Evolutionary conservation across 2,888 invertebrate genomes (phyloP).

Genomic region (Ornithoptera alexandrae): DNA sequence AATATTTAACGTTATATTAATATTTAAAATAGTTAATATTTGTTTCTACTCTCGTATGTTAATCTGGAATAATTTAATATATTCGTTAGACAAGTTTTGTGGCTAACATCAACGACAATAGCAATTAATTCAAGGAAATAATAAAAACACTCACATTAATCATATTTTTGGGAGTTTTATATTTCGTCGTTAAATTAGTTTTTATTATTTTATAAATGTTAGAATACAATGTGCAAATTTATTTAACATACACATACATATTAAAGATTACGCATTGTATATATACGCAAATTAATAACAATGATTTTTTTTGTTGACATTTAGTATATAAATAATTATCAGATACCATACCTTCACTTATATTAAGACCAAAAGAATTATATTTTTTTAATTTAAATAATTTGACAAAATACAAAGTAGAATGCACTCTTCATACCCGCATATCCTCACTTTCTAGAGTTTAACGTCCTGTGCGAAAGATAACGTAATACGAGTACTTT

Average conservation of each 20-base stretch:
- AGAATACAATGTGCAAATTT: no score
- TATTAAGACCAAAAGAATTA: background rate
- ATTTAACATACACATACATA: no score
- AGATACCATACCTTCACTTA: no score
- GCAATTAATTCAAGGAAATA: background rate
- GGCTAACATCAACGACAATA: background rate
- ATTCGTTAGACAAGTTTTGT: constrained; percentile 6
- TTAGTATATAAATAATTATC: no score
- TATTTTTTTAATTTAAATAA: background rate
- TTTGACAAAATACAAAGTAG: background rate
- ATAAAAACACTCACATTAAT: background rate
- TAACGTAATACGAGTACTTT: background rate
- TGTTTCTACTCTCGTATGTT: no score
- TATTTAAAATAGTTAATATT: no score
- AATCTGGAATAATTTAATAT: background rate
- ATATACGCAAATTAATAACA: background rate
- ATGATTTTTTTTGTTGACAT: background rate
- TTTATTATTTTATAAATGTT: background rate
- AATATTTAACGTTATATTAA: no score
- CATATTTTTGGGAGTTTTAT: background rate
- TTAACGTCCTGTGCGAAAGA: background rate
- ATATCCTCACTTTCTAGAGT: background rate
- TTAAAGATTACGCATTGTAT: background rate
- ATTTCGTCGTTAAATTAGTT: background rate
- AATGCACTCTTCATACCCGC: background rate